phyloP scores from a whole-genome alignment of 2,888 invertebrate genomes.

The Agapetus fuscipes region DNA sequence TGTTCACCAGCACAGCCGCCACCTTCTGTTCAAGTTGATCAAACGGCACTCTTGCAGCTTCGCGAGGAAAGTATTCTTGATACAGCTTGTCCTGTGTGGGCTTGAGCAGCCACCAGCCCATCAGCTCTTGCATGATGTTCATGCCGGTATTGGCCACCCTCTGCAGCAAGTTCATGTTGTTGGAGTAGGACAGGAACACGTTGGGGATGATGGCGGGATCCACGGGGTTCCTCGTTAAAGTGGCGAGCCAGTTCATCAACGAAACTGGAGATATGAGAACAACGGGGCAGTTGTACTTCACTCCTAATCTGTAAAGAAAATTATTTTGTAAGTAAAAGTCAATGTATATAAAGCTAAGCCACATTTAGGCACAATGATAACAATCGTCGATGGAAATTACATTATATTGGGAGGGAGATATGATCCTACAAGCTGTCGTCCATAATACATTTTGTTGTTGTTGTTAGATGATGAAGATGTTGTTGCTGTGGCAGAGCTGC shows the following conservation, averaged over 20 bases:
- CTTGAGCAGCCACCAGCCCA: slow-evolving; percentile 6
- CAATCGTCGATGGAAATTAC: no score
- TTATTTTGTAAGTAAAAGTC: no score
- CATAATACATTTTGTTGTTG: no score
- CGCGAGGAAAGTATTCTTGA: slow-evolving; percentile 16
- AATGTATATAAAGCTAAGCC: no score
- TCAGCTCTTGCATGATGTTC: slow-evolving; percentile 7
- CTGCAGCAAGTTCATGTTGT: slow-evolving; percentile 13
- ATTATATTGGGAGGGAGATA: no score
- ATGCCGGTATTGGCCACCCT: slow-evolving; percentile 10
- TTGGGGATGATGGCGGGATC: slow-evolving; percentile 15
- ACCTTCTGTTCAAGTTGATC: slow-evolving; percentile 13
- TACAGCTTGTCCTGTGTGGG: slow-evolving; percentile 10
- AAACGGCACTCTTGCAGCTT: slow-evolving; percentile 12
- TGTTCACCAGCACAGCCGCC: slow-evolving; percentile 18
- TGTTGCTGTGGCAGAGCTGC: no score
- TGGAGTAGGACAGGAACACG: slow-evolving; percentile 8
- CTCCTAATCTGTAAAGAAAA: slow-evolving; percentile 16
- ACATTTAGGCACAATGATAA: no score
- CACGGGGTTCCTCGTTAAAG: slow-evolving; percentile 13
- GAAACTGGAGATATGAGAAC: slow-evolving; percentile 13
- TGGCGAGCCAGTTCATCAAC: slow-evolving; percentile 14
- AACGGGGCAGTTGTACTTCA: slow-evolving; percentile 17
- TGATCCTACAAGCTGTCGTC: no score
- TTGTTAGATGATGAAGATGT: no score